These are phyloP conservation scores for Etheostoma spectabile DNA, from an alignment of 2,113 vertebrate genomes.

Conservation along the genomic window DNA sequence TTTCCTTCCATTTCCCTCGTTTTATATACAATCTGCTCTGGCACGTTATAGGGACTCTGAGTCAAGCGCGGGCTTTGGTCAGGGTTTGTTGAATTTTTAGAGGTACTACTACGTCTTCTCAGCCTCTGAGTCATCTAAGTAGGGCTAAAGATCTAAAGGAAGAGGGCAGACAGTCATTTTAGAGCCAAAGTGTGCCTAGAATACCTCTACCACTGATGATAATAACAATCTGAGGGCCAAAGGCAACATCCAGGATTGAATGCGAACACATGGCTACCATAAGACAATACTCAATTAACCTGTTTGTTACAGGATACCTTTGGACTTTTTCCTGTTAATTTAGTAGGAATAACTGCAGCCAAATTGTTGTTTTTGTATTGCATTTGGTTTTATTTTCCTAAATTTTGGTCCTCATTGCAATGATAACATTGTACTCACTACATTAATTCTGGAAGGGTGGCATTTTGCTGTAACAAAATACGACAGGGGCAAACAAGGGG, in stretches of 20 bases:
- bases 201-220: constrained; percentile 57
- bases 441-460: neutral
- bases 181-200: constrained; percentile 57
- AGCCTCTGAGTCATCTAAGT: constrained; percentile 68
- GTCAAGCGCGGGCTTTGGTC: constrained; percentile 41
- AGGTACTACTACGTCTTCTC: constrained; percentile 43
- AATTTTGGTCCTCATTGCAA: neutral
- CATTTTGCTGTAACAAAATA: neutral
- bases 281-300: constrained; percentile 12
- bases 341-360: neutral
- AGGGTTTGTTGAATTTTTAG: constrained; percentile 48
- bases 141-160: constrained; percentile 57
- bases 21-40: constrained; percentile 62
- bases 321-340: constrained; percentile 17
- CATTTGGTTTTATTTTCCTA: neutral
- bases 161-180: constrained; percentile 26
- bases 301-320: constrained; percentile 17
- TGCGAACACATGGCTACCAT: constrained; percentile 46
- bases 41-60: constrained; percentile 39
- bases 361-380: neutral
- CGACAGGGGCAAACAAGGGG: neutral
- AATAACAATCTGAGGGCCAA: constrained; percentile 63
- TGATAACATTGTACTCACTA: neutral
- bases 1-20: constrained; percentile 43
- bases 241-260: constrained; percentile 54